Conservation (phyloP, 2,113 vertebrate genomes). For the Greenwoodochromis staneri region DNA sequence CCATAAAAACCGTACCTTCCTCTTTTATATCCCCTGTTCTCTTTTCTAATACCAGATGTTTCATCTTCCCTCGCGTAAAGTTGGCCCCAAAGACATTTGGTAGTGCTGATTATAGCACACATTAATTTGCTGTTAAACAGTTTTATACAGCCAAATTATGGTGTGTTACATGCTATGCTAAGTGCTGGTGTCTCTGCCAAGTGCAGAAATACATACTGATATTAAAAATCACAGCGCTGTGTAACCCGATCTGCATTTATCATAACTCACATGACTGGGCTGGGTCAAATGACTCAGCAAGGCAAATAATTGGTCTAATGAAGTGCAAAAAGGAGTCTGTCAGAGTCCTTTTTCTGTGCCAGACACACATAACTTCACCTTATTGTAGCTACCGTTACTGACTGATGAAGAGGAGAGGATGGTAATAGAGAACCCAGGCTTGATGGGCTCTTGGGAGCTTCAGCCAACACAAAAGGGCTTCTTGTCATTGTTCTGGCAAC, state of each 20-base stretch:
- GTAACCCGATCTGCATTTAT: conserved; percentile 19
- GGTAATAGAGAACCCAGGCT: conserved; percentile 49
- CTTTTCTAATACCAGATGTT: conserved; percentile 51
- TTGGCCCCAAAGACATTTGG: conserved; percentile 40
- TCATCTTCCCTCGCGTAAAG: conserved; percentile 25
- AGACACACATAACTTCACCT: conserved; percentile 32
- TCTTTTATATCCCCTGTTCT: neutral
- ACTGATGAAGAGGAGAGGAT: conserved; percentile 31
- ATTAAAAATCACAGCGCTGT: neutral
- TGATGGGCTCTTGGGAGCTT: conserved; percentile 49
- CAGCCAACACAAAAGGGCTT: conserved; percentile 47
- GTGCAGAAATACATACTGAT: neutral
- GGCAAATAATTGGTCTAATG: conserved; percentile 62
- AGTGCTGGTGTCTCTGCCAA: neutral
- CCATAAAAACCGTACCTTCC: neutral
- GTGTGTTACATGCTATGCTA: neutral
- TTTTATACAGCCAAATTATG: conserved; percentile 10
- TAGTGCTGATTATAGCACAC: conserved; percentile 47
- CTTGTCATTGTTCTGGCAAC: conserved; percentile 44
- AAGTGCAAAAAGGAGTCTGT: conserved; percentile 55
- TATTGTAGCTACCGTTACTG: conserved; percentile 26
- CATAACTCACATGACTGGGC: conserved; percentile 39
- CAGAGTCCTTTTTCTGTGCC: conserved; percentile 21
- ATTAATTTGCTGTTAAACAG: conserved; percentile 45
- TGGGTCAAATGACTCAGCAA: conserved; percentile 56